These are phyloP conservation scores for Leguminivora glycinivorella DNA, from an alignment of 1,140 invertebrate species.

Conservation along the genomic window DNA sequence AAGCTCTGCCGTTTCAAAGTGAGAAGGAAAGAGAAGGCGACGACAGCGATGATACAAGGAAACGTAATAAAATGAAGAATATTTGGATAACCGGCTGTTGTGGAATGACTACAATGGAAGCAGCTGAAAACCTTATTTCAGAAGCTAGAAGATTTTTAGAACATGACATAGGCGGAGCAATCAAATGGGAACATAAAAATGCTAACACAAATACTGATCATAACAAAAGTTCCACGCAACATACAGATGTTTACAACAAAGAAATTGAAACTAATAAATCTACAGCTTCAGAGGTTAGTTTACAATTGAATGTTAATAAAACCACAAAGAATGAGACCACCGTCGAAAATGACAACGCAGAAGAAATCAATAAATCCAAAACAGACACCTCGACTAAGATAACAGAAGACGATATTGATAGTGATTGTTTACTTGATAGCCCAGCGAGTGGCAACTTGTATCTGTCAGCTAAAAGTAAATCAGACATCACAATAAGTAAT, in stretches of 20 bases:
- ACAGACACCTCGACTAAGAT: background rate
- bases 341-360: background rate
- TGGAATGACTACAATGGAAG: conserved; percentile 89
- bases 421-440: conserved; percentile 13
- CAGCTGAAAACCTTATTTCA: conserved; percentile 87
- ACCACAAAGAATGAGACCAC: background rate
- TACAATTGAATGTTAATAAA: background rate
- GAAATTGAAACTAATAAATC: background rate
- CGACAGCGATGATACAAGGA: conserved; percentile 82
- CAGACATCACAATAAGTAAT: background rate
- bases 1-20: conserved; percentile 91
- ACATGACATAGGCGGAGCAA: conserved; percentile 82
- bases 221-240: background rate
- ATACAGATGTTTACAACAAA: background rate
- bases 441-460: conserved; percentile 6
- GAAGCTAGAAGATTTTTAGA: conserved; percentile 88
- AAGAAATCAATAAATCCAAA: background rate
- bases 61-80: conserved; percentile 84
- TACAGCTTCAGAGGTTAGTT: background rate
- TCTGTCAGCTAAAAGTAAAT: background rate
- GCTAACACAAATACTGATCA: background rate
- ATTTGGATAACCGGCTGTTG: conserved; percentile 92
- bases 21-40: conserved; percentile 87
- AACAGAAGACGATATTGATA: background rate
- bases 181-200: conserved; percentile 78